These are phyloP conservation scores for Anagrus nilaparvatae DNA, from an alignment of 1,140 invertebrate genomes.

Conservation along the genomic window DNA sequence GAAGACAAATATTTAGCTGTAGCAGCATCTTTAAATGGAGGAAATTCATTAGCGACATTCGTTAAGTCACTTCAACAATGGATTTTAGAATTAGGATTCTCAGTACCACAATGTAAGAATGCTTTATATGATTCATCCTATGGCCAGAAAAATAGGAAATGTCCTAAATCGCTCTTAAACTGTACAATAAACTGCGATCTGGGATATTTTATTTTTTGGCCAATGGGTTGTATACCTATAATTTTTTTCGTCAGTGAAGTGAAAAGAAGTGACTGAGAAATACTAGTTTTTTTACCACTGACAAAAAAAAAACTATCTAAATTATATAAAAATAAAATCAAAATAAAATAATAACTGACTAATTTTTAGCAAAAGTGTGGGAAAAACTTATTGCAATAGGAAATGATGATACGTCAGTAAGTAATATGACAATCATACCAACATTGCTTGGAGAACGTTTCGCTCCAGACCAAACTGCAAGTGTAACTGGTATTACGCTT, in stretches of 20 bases:
- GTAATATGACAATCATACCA: conserved; percentile 54
- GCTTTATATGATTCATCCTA: too few relatives aligned
- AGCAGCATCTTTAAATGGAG: conserved; percentile 79
- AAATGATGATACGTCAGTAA: conserved; percentile 44
- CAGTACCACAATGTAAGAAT: conserved; percentile 56
- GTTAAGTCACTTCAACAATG: conserved; percentile 74
- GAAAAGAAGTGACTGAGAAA: too few relatives aligned
- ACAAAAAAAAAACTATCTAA: too few relatives aligned
- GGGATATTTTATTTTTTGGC: conserved; percentile 11
- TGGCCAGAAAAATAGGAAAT: not conserved
- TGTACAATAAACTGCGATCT: not conserved
- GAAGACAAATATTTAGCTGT: conserved; percentile 64
- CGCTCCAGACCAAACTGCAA: conserved; percentile 54
- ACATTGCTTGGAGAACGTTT: conserved; percentile 73
- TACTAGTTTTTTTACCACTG: too few relatives aligned
- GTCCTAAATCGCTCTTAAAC: not conserved
- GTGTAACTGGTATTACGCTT: conserved; percentile 57
- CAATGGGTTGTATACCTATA: too few relatives aligned
- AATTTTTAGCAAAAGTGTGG: conserved; percentile 70
- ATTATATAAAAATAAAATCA: not conserved
- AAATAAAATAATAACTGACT: too few relatives aligned
- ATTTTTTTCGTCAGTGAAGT: too few relatives aligned
- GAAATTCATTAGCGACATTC: conserved; percentile 75
- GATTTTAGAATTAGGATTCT: conserved; percentile 65
- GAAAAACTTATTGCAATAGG: conserved; percentile 55